These are phyloP conservation scores for Papilio glaucus DNA, from an alignment of 1,140 invertebrate species.

Conservation along the genomic window DNA sequence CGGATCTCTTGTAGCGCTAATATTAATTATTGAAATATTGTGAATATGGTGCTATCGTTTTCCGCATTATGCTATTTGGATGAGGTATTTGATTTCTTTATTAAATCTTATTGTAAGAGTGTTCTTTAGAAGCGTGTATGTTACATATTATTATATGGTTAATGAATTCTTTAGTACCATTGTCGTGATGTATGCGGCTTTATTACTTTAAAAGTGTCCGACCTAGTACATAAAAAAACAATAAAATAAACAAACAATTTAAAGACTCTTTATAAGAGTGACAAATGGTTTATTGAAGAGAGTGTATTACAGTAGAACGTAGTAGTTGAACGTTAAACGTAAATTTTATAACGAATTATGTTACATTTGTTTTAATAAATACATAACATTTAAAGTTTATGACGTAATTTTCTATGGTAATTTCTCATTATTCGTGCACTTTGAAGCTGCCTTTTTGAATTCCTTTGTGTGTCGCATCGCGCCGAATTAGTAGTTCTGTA, in stretches of 20 bases:
- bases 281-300: too few relatives aligned
- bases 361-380: neutral
- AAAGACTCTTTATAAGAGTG: too few relatives aligned
- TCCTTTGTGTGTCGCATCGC: neutral
- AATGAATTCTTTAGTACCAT: too few relatives aligned
- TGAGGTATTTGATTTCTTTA: conserved; percentile 14
- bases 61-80: conserved; percentile 30
- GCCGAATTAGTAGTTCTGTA: neutral
- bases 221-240: too few relatives aligned
- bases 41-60: conserved; percentile 18
- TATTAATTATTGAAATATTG: conserved; percentile 17
- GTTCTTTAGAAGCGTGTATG: too few relatives aligned
- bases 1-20: neutral
- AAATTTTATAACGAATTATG: too few relatives aligned
- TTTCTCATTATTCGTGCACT: neutral
- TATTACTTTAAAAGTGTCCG: too few relatives aligned
- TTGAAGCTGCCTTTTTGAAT: neutral
- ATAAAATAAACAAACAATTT: too few relatives aligned
- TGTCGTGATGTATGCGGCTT: too few relatives aligned
- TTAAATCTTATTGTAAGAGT: neutral
- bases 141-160: too few relatives aligned
- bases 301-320: too few relatives aligned
- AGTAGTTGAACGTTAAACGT: too few relatives aligned
- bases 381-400: neutral
- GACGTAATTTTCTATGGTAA: conserved; percentile 32